Conservation (phyloP, 2,113 vertebrate genomes). For the Sardina pilchardus region DNA sequence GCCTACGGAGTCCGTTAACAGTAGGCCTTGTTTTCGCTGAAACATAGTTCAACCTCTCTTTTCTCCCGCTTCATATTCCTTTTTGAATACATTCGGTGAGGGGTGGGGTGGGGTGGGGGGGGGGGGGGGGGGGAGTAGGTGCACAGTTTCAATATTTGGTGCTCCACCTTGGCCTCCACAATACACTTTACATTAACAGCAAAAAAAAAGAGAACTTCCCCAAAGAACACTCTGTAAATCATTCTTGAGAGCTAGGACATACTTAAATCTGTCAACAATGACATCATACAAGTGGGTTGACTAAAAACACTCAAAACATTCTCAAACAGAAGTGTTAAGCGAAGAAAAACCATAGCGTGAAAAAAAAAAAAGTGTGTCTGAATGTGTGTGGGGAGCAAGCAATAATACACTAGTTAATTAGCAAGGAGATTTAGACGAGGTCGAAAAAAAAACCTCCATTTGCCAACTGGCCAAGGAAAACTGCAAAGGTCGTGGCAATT, state of each 20-base stretch:
- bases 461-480: constrained; percentile 53
- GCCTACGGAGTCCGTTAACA: constrained; percentile 27
- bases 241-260: constrained; percentile 2
- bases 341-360: constrained; percentile 40
- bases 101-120: no score
- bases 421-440: constrained; percentile 26
- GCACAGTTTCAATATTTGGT: not conserved
- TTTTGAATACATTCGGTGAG: not conserved
- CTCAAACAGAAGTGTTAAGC: constrained; percentile 53
- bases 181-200: not conserved
- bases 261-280: constrained; percentile 19
- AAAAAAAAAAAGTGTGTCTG: constrained; percentile 13
- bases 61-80: not conserved
- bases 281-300: constrained; percentile 10
- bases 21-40: constrained; percentile 44
- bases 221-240: constrained; percentile 16
- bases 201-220: constrained; percentile 1
- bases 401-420: constrained; percentile 52
- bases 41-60: not conserved
- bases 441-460: constrained; percentile 33
- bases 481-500: constrained; percentile 61
- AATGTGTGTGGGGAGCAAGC: constrained; percentile 32
- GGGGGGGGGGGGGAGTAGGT: not conserved
- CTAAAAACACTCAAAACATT: constrained; percentile 15
- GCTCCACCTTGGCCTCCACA: not conserved